Conservation (phyloP, 2,797 vertebrate genomes). For the Acropternis orthonyx region DNA sequence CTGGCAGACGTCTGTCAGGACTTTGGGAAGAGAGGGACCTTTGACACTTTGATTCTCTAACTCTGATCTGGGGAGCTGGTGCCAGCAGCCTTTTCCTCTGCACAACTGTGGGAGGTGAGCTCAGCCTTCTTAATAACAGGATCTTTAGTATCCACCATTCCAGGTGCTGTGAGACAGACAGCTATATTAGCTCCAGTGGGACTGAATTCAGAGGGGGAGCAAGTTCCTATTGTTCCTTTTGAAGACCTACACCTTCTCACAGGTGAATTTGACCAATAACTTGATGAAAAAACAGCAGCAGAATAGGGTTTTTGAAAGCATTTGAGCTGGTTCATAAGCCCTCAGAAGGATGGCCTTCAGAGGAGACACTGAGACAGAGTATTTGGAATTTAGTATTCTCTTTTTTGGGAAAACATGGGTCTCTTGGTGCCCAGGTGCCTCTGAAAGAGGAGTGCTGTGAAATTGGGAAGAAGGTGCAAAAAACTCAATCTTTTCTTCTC, state of each 20-base stretch:
- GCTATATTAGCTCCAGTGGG: not conserved
- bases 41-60: not conserved
- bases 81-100: not conserved
- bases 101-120: not conserved
- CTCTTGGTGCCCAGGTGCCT: conserved; percentile 68
- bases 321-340: conserved; percentile 27
- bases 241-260: conserved; percentile 15
- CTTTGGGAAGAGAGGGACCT: not conserved
- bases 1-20: not conserved
- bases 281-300: not conserved
- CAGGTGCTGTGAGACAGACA: not conserved
- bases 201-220: not conserved
- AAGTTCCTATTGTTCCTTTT: not conserved
- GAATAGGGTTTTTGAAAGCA: not conserved
- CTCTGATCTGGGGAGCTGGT: not conserved
- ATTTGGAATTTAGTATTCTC: conserved; percentile 55
- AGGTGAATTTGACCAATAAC: conserved; percentile 22
- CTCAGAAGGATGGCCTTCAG: not conserved
- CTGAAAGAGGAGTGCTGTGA: conserved; percentile 56
- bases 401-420: conserved; percentile 39
- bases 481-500: conserved; percentile 73
- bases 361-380: not conserved
- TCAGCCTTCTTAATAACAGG: not conserved
- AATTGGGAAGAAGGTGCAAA: conserved; percentile 63
- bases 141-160: conserved; percentile 3